Conservation (phyloP, 2,797 vertebrate species). For the Acridotheres tristis region DNA sequence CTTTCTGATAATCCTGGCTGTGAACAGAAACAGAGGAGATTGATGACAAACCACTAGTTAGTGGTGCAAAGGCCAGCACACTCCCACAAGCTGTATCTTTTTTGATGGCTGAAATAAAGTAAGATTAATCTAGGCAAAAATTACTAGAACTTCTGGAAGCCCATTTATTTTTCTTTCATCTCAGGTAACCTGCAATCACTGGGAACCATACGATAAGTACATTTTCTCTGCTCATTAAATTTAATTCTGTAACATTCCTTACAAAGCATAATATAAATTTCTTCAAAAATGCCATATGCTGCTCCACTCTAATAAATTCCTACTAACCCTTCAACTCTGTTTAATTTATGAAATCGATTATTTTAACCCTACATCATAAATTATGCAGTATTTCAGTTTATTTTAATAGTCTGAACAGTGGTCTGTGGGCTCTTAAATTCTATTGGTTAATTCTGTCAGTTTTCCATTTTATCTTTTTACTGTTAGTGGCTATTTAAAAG, state of each 20-base stretch:
- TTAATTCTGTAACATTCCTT: slow-evolving; percentile 60
- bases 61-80: too few species aligned
- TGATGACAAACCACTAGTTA: too few species aligned
- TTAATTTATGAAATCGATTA: slow-evolving; percentile 52
- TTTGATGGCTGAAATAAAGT: slow-evolving; percentile 27
- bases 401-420: slow-evolving; percentile 40
- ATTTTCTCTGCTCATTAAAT: slow-evolving; percentile 58
- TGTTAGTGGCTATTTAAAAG: slow-evolving; percentile 20
- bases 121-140: slow-evolving; percentile 6
- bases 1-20: too few species aligned
- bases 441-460: not conserved
- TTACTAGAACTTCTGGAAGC: not conserved
- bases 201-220: not conserved
- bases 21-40: too few species aligned
- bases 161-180: slow-evolving; percentile 35
- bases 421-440: not conserved
- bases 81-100: not conserved
- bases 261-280: slow-evolving; percentile 29
- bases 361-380: not conserved
- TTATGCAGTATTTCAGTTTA: slow-evolving; percentile 5
- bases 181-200: not conserved
- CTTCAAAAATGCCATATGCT: slow-evolving; percentile 34
- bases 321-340: slow-evolving; percentile 39
- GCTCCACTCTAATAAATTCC: slow-evolving; percentile 17
- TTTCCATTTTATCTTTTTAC: slow-evolving; percentile 23